Evolutionary conservation across 1,140 invertebrate species (phyloP).

Genomic region (Nasonia longicornis): DNA sequence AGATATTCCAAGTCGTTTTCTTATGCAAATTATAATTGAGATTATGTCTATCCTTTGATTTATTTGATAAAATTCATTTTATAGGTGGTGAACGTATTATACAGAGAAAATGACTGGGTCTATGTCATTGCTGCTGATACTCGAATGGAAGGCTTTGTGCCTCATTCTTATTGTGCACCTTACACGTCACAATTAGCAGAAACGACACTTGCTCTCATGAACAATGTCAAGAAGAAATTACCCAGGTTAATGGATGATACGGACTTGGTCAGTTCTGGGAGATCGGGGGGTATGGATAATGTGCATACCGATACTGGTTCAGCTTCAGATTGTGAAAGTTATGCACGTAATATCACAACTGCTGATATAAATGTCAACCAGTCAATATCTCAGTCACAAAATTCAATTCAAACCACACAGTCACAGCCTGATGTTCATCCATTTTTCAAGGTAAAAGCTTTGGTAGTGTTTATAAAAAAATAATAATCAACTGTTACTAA

Average conservation of each 20-base stretch:
- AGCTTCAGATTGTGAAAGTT: constrained; percentile 76
- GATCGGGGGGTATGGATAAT: constrained; percentile 63
- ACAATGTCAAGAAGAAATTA: constrained; percentile 85
- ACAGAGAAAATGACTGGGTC: constrained; percentile 96
- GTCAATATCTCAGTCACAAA: constrained; percentile 71
- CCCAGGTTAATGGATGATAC: constrained; percentile 73
- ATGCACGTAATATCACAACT: constrained; percentile 70
- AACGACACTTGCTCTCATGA: constrained; percentile 78
- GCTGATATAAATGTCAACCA: constrained; percentile 67
- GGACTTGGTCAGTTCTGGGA: constrained; percentile 58
- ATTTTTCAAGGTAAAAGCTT: constrained; percentile 80
- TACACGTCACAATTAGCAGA: constrained; percentile 82
- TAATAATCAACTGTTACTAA: neutral
- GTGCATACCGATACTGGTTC: constrained; percentile 70
- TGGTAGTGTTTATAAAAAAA: neutral
- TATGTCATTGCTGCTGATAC: constrained; percentile 93
- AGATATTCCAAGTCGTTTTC: constrained; percentile 9
- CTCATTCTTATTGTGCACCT: constrained; percentile 91
- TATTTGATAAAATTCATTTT: constrained; percentile 33
- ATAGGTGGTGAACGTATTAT: constrained; percentile 90
- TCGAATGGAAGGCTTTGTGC: constrained; percentile 92
- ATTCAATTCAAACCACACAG: constrained; percentile 72
- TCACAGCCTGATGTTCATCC: constrained; percentile 82
- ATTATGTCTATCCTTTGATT: neutral
- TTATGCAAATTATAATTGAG: neutral